Evolutionary conservation across 1,140 invertebrate genomes (phyloP), one percentile per base, ranked within the genome.

Genomic region (Heliothis virescens): DNA sequence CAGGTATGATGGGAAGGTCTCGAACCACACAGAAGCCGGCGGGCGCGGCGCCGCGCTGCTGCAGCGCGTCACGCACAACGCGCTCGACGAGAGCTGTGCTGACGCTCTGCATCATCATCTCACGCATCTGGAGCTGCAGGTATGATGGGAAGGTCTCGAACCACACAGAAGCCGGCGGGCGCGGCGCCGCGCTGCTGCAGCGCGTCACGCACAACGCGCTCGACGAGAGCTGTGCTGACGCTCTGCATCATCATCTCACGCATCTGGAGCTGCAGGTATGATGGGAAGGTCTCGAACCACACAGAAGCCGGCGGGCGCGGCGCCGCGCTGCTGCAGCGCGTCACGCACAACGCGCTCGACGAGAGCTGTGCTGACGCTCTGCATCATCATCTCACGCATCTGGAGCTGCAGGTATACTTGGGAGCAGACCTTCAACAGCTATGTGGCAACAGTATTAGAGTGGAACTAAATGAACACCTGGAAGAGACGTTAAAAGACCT

Each of bases 1-100:
- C 0, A 69, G 65, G 65, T 69, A 69, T 9, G n/a, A 5, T 34
- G 3, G 34, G 7, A 4, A 34, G n/a, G n/a, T n/a, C n/a, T n/a
- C n/a, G n/a, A n/a, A n/a, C n/a, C n/a, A n/a, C n/a, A n/a, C n/a
- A n/a, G n/a, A n/a, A n/a, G 95, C 96, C 0, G 98, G 98, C 3
- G 98, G 98, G 53, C 95, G 96, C 0, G 98, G 98, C 4, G 98
- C 98, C 72, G 98, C 98, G 1, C 96, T 97, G 78, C 97, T 99
- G 86, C 96, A 96, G 95, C 96, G 96, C 80, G 96, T 99, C 63
- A 97, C 98, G 13, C 97, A 98, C 18, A 99, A 99, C 95, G 97
- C 98, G n/a, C 94, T 99, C 0, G 98, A 99, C 95, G 99, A 99
- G 94, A 99, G 98, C 94, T 98, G 98, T 34, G 98, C 98, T 0